These are phyloP conservation scores for Sussaba pulchella DNA, from an alignment of 2,888 invertebrate species.

Conservation along the genomic window DNA sequence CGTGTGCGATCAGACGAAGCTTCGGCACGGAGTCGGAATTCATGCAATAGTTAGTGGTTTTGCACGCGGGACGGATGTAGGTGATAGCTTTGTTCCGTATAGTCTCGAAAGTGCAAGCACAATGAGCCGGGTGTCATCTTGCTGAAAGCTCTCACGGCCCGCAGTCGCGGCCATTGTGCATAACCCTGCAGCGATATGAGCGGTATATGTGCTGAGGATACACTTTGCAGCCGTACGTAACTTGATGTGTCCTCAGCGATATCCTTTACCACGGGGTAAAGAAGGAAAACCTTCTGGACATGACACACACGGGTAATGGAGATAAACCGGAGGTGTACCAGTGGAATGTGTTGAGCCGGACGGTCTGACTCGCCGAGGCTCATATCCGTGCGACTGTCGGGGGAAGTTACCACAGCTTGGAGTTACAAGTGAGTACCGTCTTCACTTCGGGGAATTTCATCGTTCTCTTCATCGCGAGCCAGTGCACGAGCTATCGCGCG, in stretches of 20 bases:
- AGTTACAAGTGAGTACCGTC: conserved; percentile 4
- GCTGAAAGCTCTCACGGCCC: not conserved
- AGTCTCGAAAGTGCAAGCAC: not conserved
- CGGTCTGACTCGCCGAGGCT: not conserved
- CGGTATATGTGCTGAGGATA: not conserved
- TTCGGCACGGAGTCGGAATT: too few species aligned
- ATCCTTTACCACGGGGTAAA: not conserved
- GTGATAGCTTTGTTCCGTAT: not conserved
- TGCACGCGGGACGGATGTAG: too few species aligned
- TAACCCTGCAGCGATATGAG: not conserved
- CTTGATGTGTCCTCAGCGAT: not conserved
- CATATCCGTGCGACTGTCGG: not conserved
- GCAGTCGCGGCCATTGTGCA: not conserved
- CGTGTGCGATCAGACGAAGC: too few species aligned
- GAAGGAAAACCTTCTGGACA: not conserved
- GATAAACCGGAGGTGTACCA: not conserved
- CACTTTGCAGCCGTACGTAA: not conserved
- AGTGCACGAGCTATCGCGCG: conserved; percentile 23
- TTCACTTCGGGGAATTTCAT: not conserved
- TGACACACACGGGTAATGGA: not conserved
- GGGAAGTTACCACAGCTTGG: not conserved
- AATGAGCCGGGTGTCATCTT: not conserved
- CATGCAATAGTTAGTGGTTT: too few species aligned
- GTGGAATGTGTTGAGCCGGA: not conserved
- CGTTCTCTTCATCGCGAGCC: not conserved